Percentiles rank a stretch among this genome's conserved stretches.
Evolutionary conservation across 1,140 invertebrate genomes (phyloP).

Genomic region (Caenorhabditis briggsae): DNA sequence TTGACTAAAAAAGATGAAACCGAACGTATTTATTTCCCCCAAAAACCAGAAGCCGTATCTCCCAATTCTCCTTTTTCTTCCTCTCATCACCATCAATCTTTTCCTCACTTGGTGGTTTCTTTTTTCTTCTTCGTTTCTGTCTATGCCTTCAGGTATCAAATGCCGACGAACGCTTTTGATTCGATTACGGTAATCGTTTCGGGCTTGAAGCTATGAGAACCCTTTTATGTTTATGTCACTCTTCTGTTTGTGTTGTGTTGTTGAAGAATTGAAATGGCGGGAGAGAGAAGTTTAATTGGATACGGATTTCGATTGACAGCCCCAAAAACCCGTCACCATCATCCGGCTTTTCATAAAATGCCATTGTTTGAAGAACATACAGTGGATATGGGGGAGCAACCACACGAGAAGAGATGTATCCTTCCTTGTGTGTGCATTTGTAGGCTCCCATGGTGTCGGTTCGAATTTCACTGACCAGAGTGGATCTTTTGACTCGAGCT

Average conservation of each 20-base stretch:
- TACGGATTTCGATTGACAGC: constrained; percentile 55
- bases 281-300: constrained; percentile 44
- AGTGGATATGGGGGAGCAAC: not conserved
- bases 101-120: constrained; percentile 8
- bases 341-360: constrained; percentile 34
- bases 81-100: constrained; percentile 52
- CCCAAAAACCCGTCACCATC: not conserved
- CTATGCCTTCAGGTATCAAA: not conserved
- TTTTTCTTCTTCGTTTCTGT: not conserved
- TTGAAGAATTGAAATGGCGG: not conserved
- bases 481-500: constrained; percentile 1
- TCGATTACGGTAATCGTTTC: constrained; percentile 47
- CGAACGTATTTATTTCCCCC: constrained; percentile 44
- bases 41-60: constrained; percentile 16
- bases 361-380: constrained; percentile 36
- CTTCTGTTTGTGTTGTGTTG: not conserved
- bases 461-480: constrained; percentile 45
- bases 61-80: not conserved
- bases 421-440: constrained; percentile 11
- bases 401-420: constrained; percentile 26
- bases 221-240: not conserved
- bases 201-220: constrained; percentile 5
- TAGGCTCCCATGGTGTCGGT: constrained; percentile 34
- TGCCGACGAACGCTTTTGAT: constrained; percentile 15
- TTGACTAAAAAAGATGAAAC: not conserved